Evolutionary conservation across 2,888 invertebrate species (phyloP), one percentile per base, ranked within the genome.

Genomic region (Lasioglossum morio): DNA sequence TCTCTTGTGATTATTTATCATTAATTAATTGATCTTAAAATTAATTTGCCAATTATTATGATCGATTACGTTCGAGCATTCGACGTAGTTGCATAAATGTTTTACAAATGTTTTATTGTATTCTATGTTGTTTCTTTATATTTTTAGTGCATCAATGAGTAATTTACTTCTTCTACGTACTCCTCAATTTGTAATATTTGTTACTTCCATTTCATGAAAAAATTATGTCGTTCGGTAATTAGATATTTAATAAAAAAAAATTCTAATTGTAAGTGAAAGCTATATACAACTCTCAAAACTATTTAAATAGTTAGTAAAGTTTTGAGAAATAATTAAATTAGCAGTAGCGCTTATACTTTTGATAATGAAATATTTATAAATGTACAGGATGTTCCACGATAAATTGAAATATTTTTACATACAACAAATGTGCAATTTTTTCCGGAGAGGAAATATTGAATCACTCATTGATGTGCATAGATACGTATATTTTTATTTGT

Each of bases 31-130:
- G 34, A 30, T 77, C 27, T 27, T 43, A 16, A 14, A 7, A 43
- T 5, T 40, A 43, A 70, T 76, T 46, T 2, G 37, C 46, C 2
- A 23, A 77, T 53, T 70, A 63, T 30, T 30, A 40, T 40, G 23
- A 2, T 37, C 19, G 27, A 37, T 70, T 70, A 40, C 37, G n/a
- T 70, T 70, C 16, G 34, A 40, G 23, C 40, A 37, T 40, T 40
- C 12, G n/a, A 40, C 69, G 14, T 70, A 40, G 12, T 19, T 46
- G 16, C 16, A 46, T 46, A 84, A 60, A 79, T 85, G 74, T 79
- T 57, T 78, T 48, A 79, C 81, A 72, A 66, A 66, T 27, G 57
- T 73, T 81, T 46, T 46, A 78, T 75, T 78, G 57, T 72, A 74
- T 79, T 48, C 72, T 48, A 76, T 27, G 63, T 76, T 81, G 69